A percentile compares a stretch with the other conserved stretches of the same genome.
These are phyloP conservation scores for Poeciliopsis paucimaculata DNA, from an alignment of 2,797 vertebrate species.

Conservation along the genomic window DNA sequence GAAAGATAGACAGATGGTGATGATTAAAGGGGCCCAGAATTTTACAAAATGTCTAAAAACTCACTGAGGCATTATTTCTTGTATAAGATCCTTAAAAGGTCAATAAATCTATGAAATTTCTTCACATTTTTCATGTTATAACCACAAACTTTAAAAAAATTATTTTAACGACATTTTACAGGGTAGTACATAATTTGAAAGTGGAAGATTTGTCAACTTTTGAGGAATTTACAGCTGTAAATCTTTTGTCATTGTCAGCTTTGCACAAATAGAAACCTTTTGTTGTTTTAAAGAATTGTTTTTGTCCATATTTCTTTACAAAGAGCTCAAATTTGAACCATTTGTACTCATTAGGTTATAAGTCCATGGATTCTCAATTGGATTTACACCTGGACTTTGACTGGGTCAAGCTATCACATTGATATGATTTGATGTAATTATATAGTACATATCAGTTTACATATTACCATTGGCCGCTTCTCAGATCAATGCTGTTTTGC, in stretches of 20 bases:
- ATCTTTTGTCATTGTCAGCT: background rate
- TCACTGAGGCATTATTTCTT: constrained; percentile 7
- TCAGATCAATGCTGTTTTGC: background rate
- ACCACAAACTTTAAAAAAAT: background rate
- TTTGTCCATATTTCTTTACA: background rate
- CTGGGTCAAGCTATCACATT: background rate
- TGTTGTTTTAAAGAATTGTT: background rate
- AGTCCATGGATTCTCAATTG: background rate
- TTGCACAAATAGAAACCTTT: background rate
- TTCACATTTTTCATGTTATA: background rate
- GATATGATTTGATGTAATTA: background rate
- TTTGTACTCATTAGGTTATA: background rate
- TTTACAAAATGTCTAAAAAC: constrained; percentile 4
- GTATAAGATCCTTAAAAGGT: background rate
- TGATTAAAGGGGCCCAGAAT: constrained; percentile 40
- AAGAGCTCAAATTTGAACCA: background rate
- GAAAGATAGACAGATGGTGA: constrained; percentile 33
- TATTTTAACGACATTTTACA: background rate
- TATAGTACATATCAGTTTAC: background rate
- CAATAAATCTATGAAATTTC: background rate
- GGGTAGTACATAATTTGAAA: background rate
- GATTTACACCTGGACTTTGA: background rate
- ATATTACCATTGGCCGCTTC: background rate
- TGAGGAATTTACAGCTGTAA: background rate
- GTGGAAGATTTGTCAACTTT: background rate